Conservation (phyloP, 2,797 vertebrate species). For the Malacoraja senta region DNA sequence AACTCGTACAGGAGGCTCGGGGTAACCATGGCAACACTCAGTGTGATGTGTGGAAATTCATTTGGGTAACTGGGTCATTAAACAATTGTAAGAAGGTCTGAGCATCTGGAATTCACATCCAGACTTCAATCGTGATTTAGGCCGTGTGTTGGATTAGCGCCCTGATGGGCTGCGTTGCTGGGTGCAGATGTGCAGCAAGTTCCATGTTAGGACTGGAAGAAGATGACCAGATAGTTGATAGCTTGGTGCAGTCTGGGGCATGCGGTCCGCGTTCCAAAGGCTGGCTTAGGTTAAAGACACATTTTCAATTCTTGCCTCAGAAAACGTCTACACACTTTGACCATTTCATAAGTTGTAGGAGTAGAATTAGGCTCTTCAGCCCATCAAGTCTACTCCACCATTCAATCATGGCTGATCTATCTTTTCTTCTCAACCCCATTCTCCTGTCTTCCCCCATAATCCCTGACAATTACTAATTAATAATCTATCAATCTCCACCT, state of each 20-base stretch:
- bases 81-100: too few species aligned
- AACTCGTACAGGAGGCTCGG: neutral
- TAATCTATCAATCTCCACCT: too few species aligned
- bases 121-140: neutral
- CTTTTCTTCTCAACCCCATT: too few species aligned
- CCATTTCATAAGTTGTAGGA: too few species aligned
- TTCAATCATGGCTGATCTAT: too few species aligned
- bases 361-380: too few species aligned
- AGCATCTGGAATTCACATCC: neutral
- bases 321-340: neutral
- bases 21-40: neutral
- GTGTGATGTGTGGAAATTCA: neutral
- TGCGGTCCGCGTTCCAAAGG: neutral
- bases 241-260: neutral
- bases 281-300: too few species aligned
- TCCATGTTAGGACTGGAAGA: neutral
- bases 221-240: neutral
- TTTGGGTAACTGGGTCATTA: neutral
- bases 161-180: neutral
- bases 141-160: neutral
- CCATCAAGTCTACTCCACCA: too few species aligned
- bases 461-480: too few species aligned
- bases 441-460: too few species aligned
- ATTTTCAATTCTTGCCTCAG: neutral
- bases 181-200: neutral